Percentiles rank a stretch among this genome's conserved stretches.
Conservation (phyloP, 2,113 vertebrate species). For the Brachypodius melanocephalos region DNA sequence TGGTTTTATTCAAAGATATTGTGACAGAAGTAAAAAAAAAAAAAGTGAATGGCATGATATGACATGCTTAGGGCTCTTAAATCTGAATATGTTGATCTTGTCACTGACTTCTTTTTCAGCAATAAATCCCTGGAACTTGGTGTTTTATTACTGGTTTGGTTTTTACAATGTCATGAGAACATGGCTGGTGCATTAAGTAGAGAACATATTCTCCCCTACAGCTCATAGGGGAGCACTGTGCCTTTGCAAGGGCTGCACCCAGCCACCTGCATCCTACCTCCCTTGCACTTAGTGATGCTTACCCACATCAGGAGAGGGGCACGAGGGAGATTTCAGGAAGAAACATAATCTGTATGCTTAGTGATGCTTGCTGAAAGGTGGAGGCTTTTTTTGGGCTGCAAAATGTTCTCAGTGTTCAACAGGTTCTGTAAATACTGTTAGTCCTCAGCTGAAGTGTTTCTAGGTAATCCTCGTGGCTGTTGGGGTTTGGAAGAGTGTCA, state of each 20-base stretch:
- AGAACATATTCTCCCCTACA: neutral
- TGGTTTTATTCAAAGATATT: neutral
- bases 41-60: neutral
- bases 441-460: neutral
- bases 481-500: neutral
- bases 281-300: neutral
- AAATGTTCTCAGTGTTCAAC: neutral
- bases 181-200: neutral
- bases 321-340: neutral
- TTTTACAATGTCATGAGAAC: neutral
- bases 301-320: neutral
- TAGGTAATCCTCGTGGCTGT: neutral
- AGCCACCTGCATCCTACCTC: neutral
- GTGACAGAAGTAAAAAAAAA: neutral
- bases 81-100: neutral
- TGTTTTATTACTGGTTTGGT: neutral
- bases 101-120: neutral
- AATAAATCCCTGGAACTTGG: neutral
- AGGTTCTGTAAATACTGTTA: neutral
- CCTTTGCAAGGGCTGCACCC: neutral
- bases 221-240: neutral
- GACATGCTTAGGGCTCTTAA: neutral
- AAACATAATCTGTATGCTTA: neutral
- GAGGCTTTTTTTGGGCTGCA: neutral
- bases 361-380: neutral